Evolutionary conservation across 64 coral and sea anemone genomes (phyloP).

Genomic region (Stylophora pistillata): DNA sequence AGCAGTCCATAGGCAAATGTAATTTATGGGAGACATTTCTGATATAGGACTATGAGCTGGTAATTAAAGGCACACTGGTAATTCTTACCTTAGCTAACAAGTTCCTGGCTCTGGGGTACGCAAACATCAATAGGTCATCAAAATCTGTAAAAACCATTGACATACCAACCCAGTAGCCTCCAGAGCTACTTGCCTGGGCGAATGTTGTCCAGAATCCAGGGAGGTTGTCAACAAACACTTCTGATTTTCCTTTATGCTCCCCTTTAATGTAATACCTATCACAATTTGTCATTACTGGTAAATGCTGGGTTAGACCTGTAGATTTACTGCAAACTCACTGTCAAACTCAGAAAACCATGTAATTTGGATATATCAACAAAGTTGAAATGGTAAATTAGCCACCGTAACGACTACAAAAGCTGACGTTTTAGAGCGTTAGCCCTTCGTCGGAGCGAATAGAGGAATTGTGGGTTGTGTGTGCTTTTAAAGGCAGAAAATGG

Average conservation of each 20-base stretch:
- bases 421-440: no score
- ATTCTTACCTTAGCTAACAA: conserved; percentile 70
- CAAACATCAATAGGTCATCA: conserved; percentile 14
- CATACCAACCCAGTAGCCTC: conserved; percentile 88
- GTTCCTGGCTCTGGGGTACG: conserved; percentile 58
- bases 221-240: conserved; percentile 83
- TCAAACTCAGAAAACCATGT: no score
- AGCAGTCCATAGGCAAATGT: no score
- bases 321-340: background rate
- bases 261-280: conserved; percentile 85
- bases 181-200: conserved; percentile 61
- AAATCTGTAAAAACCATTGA: conserved; percentile 33
- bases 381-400: no score
- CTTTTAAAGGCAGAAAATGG: no score
- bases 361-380: no score
- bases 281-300: background rate
- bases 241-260: conserved; percentile 75
- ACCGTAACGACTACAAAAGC: no score
- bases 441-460: no score
- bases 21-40: no score
- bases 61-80: no score
- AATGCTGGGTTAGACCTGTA: background rate
- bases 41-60: no score
- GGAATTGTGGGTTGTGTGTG: no score
- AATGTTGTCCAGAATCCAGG: conserved; percentile 87